phyloP scores from a whole-genome alignment of 1,140 invertebrate species.

The Drosophila paulistorum region DNA sequence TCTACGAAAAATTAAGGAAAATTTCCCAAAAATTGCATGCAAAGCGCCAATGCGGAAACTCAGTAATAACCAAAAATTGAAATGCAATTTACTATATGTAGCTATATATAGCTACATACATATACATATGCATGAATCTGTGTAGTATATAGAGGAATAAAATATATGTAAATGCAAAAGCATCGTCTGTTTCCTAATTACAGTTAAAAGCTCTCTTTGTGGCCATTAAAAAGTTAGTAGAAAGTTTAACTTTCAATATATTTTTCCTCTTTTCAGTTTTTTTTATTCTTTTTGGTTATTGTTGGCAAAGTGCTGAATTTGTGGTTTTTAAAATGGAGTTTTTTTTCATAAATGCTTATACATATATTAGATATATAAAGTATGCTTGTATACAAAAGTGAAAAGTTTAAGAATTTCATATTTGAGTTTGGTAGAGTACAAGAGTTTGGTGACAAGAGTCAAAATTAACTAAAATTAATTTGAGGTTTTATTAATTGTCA shows the following conservation, averaged over 20 bases:
- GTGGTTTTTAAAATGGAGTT: constrained; percentile 19
- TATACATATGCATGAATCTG: constrained; percentile 13
- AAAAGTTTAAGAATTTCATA: no score
- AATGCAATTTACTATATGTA: constrained; percentile 48
- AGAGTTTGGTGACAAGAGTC: no score
- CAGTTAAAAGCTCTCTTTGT: constrained; percentile 57
- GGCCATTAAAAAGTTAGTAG: constrained; percentile 60
- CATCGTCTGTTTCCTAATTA: constrained; percentile 57
- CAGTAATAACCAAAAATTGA: constrained; percentile 53
- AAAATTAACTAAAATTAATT: no score
- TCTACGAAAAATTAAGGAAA: constrained; percentile 34
- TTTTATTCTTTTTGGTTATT: constrained; percentile 35
- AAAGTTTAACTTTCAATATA: constrained; percentile 47
- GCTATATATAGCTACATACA: constrained; percentile 29
- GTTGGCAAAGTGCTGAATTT: constrained; percentile 59
- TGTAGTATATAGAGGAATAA: neutral
- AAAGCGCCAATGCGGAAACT: constrained; percentile 52
- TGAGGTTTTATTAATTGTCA: no score
- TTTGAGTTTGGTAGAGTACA: no score
- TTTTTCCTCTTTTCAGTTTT: neutral
- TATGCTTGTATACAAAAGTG: neutral
- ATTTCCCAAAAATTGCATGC: constrained; percentile 42
- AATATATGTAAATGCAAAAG: constrained; percentile 5
- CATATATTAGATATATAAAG: neutral
- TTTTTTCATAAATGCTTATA: neutral